phyloP scores from a whole-genome alignment of 2,888 invertebrate genomes.

The Scrobipalpa costella region DNA sequence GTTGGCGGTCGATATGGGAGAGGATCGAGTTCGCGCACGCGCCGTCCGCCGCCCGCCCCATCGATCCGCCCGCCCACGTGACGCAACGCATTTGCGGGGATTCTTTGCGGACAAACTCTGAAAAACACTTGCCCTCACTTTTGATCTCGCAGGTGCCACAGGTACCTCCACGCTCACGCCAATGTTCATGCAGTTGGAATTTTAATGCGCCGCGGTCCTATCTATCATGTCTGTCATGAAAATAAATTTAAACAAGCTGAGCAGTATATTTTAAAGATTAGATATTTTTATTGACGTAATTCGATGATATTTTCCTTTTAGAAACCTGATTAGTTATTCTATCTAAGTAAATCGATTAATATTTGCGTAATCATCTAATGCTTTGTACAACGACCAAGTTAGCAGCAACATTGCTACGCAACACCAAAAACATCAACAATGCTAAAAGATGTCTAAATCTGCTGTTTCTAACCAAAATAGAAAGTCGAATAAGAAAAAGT shows the following conservation, averaged over 20 bases:
- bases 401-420: background rate
- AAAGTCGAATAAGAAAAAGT: slow-evolving; percentile 2
- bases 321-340: too few relatives aligned
- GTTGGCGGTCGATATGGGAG: slow-evolving; percentile 73
- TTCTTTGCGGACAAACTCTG: slow-evolving; percentile 66
- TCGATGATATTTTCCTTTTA: too few relatives aligned
- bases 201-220: background rate
- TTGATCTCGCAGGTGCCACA: slow-evolving; percentile 28
- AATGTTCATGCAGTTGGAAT: background rate
- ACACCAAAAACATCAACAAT: background rate
- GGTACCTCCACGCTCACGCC: slow-evolving; percentile 16
- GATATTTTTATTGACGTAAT: too few relatives aligned
- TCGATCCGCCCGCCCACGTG: slow-evolving; percentile 78
- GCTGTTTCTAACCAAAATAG: slow-evolving; percentile 4
- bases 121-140: slow-evolving; percentile 24
- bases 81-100: slow-evolving; percentile 78
- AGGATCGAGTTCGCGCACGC: slow-evolving; percentile 71
- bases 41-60: slow-evolving; percentile 60
- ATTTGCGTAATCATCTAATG: background rate
- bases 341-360: background rate
- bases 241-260: background rate
- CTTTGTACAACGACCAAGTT: background rate
- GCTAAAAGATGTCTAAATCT: background rate
- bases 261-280: too few relatives aligned
- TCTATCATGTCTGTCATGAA: background rate